A percentile compares a stretch with the other conserved stretches of the same genome.
Conservation (phyloP, 2,797 vertebrate species). For the Sebastes paucispinis region DNA sequence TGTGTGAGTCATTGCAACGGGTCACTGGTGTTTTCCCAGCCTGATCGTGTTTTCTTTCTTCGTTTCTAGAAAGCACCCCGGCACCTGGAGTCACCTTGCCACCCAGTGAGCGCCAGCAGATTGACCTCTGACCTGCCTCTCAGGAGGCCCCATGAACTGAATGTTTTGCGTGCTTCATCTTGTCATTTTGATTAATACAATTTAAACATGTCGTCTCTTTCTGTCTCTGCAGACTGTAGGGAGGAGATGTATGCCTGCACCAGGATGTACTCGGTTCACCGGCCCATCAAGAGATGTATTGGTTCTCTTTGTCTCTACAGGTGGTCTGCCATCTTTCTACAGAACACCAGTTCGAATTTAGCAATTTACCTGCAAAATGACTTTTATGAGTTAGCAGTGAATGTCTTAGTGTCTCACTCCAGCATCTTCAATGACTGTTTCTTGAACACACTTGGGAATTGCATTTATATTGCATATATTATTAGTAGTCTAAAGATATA, state of each 20-base stretch:
- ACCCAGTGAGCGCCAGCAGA: conserved; percentile 55
- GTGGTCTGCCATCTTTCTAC: conserved; percentile 53
- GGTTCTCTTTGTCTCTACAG: conserved; percentile 81
- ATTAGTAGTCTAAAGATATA: too few relatives aligned
- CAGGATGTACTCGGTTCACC: conserved; percentile 86
- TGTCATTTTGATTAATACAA: not conserved
- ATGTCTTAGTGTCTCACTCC: not conserved
- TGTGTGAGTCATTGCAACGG: conserved; percentile 47
- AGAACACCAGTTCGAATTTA: not conserved
- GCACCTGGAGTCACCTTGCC: conserved; percentile 35
- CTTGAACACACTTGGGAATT: not conserved
- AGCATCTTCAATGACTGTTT: not conserved
- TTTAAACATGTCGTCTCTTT: not conserved
- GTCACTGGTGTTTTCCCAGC: conserved; percentile 12
- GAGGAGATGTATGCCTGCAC: conserved; percentile 86
- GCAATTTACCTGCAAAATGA: not conserved
- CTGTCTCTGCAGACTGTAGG: conserved; percentile 76
- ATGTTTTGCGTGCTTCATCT: not conserved
- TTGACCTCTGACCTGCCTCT: not conserved
- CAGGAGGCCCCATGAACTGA: not conserved
- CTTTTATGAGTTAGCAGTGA: not conserved
- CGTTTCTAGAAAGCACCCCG: conserved; percentile 30
- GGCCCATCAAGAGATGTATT: conserved; percentile 79
- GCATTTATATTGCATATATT: too few relatives aligned
- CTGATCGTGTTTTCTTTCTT: conserved; percentile 41